A percentile compares a stretch with the other conserved stretches of the same genome.
Conservation (phyloP, 2,113 vertebrate genomes). For the Copsychus sechellarum region DNA sequence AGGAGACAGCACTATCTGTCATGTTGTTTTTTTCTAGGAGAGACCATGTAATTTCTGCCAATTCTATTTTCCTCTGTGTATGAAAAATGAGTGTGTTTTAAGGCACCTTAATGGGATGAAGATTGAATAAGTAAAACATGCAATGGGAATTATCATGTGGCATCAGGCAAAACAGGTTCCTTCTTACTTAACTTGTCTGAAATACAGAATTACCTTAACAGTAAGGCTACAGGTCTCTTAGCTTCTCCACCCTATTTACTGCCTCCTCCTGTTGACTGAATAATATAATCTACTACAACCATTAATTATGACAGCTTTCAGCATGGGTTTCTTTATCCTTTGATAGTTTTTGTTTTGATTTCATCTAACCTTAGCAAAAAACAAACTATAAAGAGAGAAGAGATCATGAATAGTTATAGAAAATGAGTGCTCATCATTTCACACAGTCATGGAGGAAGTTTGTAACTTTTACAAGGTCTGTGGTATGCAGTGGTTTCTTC, state of each 20-base stretch:
- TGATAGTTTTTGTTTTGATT: background rate
- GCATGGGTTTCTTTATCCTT: background rate
- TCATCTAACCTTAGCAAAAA: background rate
- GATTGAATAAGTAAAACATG: background rate
- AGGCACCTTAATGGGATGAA: background rate
- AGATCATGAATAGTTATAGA: background rate
- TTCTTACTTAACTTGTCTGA: background rate
- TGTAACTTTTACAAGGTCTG: background rate
- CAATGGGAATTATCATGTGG: background rate
- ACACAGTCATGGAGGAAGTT: background rate
- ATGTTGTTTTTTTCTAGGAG: background rate
- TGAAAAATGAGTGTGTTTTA: background rate
- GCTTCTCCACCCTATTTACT: background rate
- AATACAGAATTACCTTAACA: background rate
- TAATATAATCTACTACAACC: background rate
- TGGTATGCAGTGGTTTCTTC: background rate
- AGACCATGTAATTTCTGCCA: background rate
- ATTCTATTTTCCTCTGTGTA: background rate
- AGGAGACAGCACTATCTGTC: background rate
- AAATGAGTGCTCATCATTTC: background rate
- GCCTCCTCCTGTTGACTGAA: background rate
- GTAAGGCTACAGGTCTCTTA: background rate
- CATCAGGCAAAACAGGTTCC: slow-evolving; percentile 8
- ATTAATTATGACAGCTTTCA: background rate
- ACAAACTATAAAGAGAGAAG: background rate